Evolutionary conservation across 2,797 vertebrate genomes (phyloP), one percentile per base, ranked within the genome.

Genomic region (Urocyon cinereoargenteus): DNA sequence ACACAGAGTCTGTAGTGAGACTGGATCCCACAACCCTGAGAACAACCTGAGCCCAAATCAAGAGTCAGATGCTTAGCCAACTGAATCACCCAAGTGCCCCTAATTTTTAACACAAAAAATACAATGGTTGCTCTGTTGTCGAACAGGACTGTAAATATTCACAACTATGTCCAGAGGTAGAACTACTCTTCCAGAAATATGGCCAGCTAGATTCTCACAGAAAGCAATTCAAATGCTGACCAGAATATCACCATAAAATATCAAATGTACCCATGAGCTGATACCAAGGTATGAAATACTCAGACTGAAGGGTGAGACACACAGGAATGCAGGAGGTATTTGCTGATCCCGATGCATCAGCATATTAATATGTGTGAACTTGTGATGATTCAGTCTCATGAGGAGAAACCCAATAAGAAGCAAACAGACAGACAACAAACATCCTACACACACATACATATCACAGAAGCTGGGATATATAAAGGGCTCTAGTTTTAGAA

Each of bases 131-230:
- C 31, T 96, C 7, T 96, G 85, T 78, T 91, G 61, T 36, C 70
- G 18, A 93, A 11, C 0, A 34, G 11, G 62, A 96, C 75, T 6
- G 78, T 91, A 62, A 97, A 97, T 40, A 94, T 13, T 90, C 1
- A 94, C 24, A 93, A 86, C 66, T 93, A 83, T 40, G 19, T 28
- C 34, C 5, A 26, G 92, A 45, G 26, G 2, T 31, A 57, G 1
- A 55, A 31, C 53, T 73, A 1, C 14, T 89, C 62, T 31, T n/a
- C 19, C 51, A 73, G 40, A 53, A 73, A 40, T 62, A 26, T 2
- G 8, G 34, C 4, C 8, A 14, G 53, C 14, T 16, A 45, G 24
- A 62, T 64, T 62, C 13, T 14, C 66, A 83, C 2, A 19, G 24
- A 31, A 83, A 72, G 21, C 2, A 88, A 72, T 28, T 53, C 8